A percentile compares a stretch with the other conserved stretches of the same genome.
Conservation (phyloP, 1,140 invertebrate genomes). For the Hyposmocoma kahamanoa region DNA sequence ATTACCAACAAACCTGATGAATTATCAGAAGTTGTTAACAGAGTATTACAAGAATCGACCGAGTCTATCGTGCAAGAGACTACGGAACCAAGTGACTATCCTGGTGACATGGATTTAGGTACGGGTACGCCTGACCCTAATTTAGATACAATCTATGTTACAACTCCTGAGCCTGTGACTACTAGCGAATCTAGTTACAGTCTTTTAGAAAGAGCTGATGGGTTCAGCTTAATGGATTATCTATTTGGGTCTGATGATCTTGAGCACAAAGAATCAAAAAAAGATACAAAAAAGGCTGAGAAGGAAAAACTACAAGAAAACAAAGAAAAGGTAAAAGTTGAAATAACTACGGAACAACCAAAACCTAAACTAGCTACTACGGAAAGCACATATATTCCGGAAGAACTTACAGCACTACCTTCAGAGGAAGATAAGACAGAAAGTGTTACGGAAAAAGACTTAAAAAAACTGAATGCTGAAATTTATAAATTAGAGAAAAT, state of each 20-base stretch:
- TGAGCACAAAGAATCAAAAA: conserved; percentile 13
- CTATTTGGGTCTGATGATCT: conserved; percentile 45
- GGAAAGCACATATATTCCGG: conserved; percentile 51
- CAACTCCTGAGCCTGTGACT: conserved; percentile 37
- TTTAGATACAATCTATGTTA: conserved; percentile 33
- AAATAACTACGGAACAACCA: conserved; percentile 23
- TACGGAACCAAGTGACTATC: conserved; percentile 16
- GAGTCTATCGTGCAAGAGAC: conserved; percentile 6
- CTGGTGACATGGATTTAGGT: conserved; percentile 57
- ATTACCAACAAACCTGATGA: conserved; percentile 23
- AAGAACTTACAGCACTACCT: conserved; percentile 46
- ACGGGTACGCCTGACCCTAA: conserved; percentile 60
- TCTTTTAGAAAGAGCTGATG: conserved; percentile 40
- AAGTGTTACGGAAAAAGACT: conserved; percentile 21
- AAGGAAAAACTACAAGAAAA: conserved; percentile 4
- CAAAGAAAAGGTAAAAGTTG: conserved; percentile 1
- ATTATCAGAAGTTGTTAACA: conserved; percentile 14
- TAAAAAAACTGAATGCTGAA: conserved; percentile 17
- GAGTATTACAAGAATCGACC: conserved; percentile 16
- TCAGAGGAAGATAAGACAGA: conserved; percentile 17
- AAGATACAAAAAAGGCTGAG: conserved; percentile 11
- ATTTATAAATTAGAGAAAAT: conserved; percentile 22
- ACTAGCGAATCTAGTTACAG: conserved; percentile 17
- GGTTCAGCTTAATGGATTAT: conserved; percentile 62
- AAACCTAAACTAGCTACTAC: conserved; percentile 43